Conservation (phyloP, 2,888 invertebrate genomes). For the Himalopsyche japonica region DNA sequence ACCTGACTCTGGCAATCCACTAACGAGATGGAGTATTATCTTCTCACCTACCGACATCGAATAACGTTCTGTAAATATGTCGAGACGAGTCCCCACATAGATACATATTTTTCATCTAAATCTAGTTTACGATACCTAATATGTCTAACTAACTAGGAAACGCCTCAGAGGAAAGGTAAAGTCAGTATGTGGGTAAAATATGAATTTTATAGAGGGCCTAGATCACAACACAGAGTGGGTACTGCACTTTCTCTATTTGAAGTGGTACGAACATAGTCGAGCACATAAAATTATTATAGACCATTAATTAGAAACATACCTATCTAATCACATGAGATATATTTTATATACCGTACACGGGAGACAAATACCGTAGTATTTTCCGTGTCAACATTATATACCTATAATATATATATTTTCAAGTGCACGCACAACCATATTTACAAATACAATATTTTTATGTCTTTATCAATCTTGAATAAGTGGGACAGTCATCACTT, state of each 20-base stretch:
- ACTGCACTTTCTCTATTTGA: conserved; percentile 13
- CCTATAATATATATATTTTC: background rate
- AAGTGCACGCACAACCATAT: conserved; percentile 6
- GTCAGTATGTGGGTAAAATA: conserved; percentile 13
- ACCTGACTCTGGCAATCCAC: conserved; percentile 43
- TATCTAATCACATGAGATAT: conserved; percentile 24
- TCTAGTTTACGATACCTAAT: conserved; percentile 2
- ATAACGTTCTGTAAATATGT: conserved; percentile 2
- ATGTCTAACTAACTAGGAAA: conserved; percentile 24
- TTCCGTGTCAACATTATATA: background rate
- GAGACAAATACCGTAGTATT: background rate
- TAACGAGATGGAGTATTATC: background rate
- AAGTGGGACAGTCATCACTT: background rate
- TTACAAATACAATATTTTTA: background rate
- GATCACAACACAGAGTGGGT: conserved; percentile 63
- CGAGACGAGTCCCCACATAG: background rate
- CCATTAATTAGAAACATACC: conserved; percentile 25
- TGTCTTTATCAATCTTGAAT: background rate
- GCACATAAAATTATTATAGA: conserved; percentile 9
- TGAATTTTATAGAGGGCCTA: conserved; percentile 61
- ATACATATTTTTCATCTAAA: conserved; percentile 4
- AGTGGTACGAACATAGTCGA: conserved; percentile 8
- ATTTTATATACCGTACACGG: background rate
- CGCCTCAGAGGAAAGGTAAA: conserved; percentile 27
- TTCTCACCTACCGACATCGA: conserved; percentile 6